Base-by-base conservation (phyloP, 2,888 invertebrate genomes). In the Andrena marginata region DNA sequence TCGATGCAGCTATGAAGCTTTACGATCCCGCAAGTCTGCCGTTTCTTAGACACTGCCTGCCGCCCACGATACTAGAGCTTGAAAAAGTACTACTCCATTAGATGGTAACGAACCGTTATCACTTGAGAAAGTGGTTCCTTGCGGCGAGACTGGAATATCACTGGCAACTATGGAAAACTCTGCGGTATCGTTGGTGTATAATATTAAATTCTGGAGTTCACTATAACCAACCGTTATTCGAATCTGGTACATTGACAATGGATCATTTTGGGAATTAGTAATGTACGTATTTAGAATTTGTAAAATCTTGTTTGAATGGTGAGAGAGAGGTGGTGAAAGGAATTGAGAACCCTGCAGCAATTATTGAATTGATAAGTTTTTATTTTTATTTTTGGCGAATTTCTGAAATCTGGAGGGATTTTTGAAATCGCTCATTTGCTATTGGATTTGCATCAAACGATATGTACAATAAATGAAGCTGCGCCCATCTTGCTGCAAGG, bases 1-100 rank as follows among this genome's bases (percentile, higher is more conserved):
- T 68, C 77, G 54, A 72, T 51, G 77, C 63, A 2, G 10, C 60
- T 56, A 73, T 82, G 59, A 74, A 83, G 83, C 83, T 83, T 83
- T 78, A 82, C 70, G 77, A 77, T 67, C 49, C 51, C 16, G 23
- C 42, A 10, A 69, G 79, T 78, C 56, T 35, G 54, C 54, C 35
- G 59, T 54, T 35, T 26, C 26, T 33, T 31, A 16, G 10, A 62
- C 68, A 2, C 31, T 42, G 33, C 33, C 49, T 29, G 33, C 7
- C 56, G 35, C 7, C 42, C 29, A n/a, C 35, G 33, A 16, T 35
- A 56, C 23, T 56, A 10, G 23, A 23, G 23, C 56, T 56, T 26
- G 56, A 35, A 56, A 33, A 62, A 62, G 33, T 33, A 33, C 16
- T 33, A 62, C 20, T 33, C 20, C 33, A 33, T 33, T 62, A 33